phyloP scores from a whole-genome alignment of 2,113 vertebrate genomes.

The Hippoglossus stenolepis region DNA sequence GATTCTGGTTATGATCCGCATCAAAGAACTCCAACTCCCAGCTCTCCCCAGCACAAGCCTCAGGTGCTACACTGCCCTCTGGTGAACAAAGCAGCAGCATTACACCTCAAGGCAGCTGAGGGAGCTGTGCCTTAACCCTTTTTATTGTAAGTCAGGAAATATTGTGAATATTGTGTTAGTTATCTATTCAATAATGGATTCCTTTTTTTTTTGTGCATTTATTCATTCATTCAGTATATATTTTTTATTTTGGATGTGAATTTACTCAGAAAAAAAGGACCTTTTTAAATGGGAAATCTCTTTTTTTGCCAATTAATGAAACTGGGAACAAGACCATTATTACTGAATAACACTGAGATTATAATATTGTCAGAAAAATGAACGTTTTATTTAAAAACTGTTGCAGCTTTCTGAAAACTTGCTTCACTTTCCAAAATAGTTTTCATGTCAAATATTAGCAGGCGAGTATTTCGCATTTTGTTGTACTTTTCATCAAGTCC shows the following conservation, averaged over 20 bases:
- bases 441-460: background rate
- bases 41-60: constrained; percentile 9
- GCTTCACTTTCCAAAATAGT: no score
- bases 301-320: no score
- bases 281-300: no score
- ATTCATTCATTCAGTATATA: no score
- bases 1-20: constrained; percentile 4
- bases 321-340: no score
- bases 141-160: constrained; percentile 38
- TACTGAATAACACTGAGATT: no score
- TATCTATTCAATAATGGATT: background rate
- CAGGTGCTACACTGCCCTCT: constrained; percentile 46
- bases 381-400: no score
- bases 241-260: no score
- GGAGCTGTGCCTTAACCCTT: constrained; percentile 50
- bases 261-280: no score
- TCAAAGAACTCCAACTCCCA: constrained; percentile 39
- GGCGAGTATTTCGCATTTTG: background rate
- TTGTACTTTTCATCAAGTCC: no score
- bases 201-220: background rate
- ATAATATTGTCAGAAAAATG: no score
- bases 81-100: constrained; percentile 38
- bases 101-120: constrained; percentile 78
- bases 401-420: no score
- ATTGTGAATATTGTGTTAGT: background rate